Evolutionary conservation across 2,113 vertebrate genomes (phyloP), one percentile per base, ranked within the genome.

Genomic region (Pygathrix nemaeus): DNA sequence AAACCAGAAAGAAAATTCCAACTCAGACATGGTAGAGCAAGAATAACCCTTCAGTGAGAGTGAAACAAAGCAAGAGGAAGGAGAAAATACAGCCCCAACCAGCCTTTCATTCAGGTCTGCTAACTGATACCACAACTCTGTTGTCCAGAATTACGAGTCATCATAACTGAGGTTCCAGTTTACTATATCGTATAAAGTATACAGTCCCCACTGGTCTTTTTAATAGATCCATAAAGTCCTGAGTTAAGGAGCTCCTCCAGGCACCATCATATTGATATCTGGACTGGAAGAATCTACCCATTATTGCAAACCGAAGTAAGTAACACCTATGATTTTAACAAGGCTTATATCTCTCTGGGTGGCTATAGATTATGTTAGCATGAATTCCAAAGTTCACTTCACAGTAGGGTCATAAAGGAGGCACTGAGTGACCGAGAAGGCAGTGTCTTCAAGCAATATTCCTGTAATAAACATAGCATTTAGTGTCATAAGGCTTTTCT

Each of bases 221-320:
- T 79, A 96, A 97, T 55, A 48, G 92, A 59, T 57, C 88, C 90
- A 95, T 96, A 96, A 98, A 98, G 84, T 85, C 76, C 86, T 11
- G 57, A 83, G 68, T 95, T 97, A 96, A 97, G 96, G 90, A 78
- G 93, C 80, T 95, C 92, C 95, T 78, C 30, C 35, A 87, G 97
- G 96, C 43, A 30, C 68, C 68, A 3, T 90, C 52, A 14, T 38
- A 82, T 32, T 70, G 76, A 66, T 78, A 64, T 64, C 72, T 35
- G 68, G 59, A 45, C 80, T 50, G 68, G 59, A 91, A 79, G 59
- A 96, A 82, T 83, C 20, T 66, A 52, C 73, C 73, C 43, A 21
- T 96, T 79, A 93, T 13, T 82, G 48, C 38, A 81, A 90, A 55
- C 92, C 20, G 48, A 86, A 59, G 66, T 79, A 66, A 93, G 61